phyloP scores from a whole-genome alignment of 2,113 vertebrate species.

The Alexandromys fortis region DNA sequence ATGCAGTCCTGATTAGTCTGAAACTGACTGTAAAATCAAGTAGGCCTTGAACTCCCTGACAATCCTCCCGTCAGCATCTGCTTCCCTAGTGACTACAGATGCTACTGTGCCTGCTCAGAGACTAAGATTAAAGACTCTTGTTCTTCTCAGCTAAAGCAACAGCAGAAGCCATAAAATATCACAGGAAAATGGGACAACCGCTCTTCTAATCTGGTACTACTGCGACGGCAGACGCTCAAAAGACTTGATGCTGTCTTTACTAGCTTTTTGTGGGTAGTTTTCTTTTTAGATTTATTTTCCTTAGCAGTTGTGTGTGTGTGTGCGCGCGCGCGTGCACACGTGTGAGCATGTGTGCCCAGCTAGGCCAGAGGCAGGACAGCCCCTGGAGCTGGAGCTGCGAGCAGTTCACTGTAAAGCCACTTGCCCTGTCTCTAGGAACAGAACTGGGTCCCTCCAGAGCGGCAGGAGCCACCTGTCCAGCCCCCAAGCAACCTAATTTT shows the following conservation, averaged over 20 bases:
- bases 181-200: neutral
- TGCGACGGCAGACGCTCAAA: neutral
- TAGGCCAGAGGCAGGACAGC: neutral
- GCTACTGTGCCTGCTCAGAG: neutral
- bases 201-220: neutral
- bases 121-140: too few species aligned
- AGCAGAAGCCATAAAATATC: neutral
- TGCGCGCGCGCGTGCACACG: too few species aligned
- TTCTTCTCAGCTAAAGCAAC: neutral
- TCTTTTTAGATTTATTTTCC: neutral
- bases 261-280: neutral
- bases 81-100: neutral
- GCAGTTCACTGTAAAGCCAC: too few species aligned
- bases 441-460: neutral
- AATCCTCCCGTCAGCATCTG: neutral
- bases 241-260: neutral
- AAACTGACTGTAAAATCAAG: neutral
- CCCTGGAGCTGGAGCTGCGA: neutral
- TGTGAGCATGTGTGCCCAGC: neutral
- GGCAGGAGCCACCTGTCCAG: neutral
- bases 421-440: neutral
- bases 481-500: neutral
- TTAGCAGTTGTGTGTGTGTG: neutral
- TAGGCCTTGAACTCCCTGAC: neutral
- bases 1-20: too few species aligned